A percentile compares a stretch with the other conserved stretches of the same genome.
Conservation (phyloP, 2,888 invertebrate species). For the Proisotoma minuta region DNA sequence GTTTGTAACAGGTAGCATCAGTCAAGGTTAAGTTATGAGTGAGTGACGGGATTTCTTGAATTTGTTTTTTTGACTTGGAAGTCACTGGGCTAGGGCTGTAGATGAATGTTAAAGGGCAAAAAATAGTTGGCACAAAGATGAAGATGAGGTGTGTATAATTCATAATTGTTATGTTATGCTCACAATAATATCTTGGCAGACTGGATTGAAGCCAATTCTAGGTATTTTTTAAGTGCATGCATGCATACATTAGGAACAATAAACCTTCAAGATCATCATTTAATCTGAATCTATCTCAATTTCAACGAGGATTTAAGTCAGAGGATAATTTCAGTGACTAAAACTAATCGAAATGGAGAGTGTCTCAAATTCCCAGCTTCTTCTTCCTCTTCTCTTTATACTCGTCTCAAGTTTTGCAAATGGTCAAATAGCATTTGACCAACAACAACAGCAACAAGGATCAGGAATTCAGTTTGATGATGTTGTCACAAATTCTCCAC, state of each 20-base stretch:
- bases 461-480: slow-evolving; percentile 42
- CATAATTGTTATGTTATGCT: too few relatives aligned
- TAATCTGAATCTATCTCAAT: neutral
- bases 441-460: too few relatives aligned
- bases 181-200: too few relatives aligned
- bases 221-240: neutral
- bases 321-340: neutral
- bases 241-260: neutral
- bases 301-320: neutral
- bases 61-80: too few relatives aligned
- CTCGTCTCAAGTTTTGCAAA: neutral
- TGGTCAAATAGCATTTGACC: slow-evolving; percentile 8
- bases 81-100: too few relatives aligned
- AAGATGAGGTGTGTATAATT: too few relatives aligned
- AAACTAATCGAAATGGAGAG: neutral
- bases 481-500: slow-evolving; percentile 32
- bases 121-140: too few relatives aligned
- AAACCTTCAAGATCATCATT: neutral
- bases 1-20: too few relatives aligned
- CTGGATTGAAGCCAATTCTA: too few relatives aligned
- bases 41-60: too few relatives aligned
- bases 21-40: too few relatives aligned
- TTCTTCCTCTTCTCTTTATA: neutral
- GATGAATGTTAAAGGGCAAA: too few relatives aligned
- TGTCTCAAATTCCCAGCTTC: neutral